These are phyloP conservation scores for Sturnira hondurensis DNA, from an alignment of 2,113 vertebrate species.

Conservation along the genomic window DNA sequence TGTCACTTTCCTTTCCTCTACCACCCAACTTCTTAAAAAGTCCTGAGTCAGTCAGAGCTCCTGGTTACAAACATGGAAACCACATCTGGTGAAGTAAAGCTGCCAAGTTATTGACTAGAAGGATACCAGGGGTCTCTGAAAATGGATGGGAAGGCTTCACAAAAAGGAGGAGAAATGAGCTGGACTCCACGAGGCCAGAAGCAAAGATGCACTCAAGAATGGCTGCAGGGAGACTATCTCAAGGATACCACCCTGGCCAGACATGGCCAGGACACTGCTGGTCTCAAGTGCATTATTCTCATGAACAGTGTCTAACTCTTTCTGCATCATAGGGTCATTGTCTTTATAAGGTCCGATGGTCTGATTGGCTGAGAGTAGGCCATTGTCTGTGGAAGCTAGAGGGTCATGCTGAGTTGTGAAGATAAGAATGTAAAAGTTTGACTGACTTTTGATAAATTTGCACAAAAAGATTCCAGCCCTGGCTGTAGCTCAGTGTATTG, in stretches of 20 bases:
- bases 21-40: background rate
- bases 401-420: background rate
- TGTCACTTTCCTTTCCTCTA: background rate
- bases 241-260: accelerated
- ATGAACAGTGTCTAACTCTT: background rate
- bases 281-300: background rate
- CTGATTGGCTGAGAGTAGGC: background rate
- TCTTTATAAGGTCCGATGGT: background rate
- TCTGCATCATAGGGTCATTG: background rate
- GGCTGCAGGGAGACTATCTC: background rate
- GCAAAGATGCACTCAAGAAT: background rate
- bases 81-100: background rate
- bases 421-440: background rate
- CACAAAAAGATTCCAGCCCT: background rate
- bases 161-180: background rate
- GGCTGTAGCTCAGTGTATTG: no score
- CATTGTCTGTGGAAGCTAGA: background rate
- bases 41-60: background rate
- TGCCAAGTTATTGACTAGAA: background rate
- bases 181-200: background rate
- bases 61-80: background rate
- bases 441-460: background rate
- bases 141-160: background rate
- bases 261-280: accelerated
- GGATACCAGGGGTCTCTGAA: background rate